A percentile compares a stretch with the other conserved stretches of the same genome.
phyloP scores from a whole-genome alignment of 2,888 invertebrate genomes.

The Abscondita cerata region DNA sequence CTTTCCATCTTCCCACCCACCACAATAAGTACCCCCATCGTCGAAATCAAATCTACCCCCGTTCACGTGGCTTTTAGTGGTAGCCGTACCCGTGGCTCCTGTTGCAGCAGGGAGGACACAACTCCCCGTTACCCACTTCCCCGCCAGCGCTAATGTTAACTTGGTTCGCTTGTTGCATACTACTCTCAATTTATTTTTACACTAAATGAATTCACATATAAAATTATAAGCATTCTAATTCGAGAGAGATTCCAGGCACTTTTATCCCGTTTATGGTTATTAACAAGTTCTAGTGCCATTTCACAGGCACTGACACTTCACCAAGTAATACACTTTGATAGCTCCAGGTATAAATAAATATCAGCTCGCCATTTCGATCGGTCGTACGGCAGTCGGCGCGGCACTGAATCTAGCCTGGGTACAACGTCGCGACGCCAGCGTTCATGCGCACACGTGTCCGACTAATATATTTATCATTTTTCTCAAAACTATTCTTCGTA shows the following conservation, averaged over 20 bases:
- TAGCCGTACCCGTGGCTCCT: constrained; percentile 63
- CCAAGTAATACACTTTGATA: constrained; percentile 34
- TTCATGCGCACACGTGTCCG: neutral
- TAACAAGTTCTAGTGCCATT: constrained; percentile 34
- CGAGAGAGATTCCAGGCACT: constrained; percentile 31
- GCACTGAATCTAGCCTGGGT: constrained; percentile 68
- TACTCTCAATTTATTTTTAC: constrained; percentile 44
- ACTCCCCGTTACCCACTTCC: constrained; percentile 58
- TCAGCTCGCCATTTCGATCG: constrained; percentile 70
- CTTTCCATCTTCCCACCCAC: constrained; percentile 99
- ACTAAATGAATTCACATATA: constrained; percentile 37
- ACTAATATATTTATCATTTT: no score
- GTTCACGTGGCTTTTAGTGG: constrained; percentile 77
- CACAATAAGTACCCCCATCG: constrained; percentile 99
- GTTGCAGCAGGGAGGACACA: constrained; percentile 64
- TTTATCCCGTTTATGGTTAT: constrained; percentile 27
- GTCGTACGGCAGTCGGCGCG: constrained; percentile 68
- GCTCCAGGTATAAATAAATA: constrained; percentile 66
- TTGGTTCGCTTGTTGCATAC: constrained; percentile 52
- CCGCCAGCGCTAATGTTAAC: constrained; percentile 55
- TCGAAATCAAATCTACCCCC: constrained; percentile 99
- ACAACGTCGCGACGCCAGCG: constrained; percentile 56
- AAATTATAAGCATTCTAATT: constrained; percentile 31
- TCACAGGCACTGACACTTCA: constrained; percentile 34
- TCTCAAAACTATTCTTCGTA: no score